These are phyloP conservation scores for Echiichthys vipera DNA, from an alignment of 2,797 vertebrate species.

Conservation along the genomic window DNA sequence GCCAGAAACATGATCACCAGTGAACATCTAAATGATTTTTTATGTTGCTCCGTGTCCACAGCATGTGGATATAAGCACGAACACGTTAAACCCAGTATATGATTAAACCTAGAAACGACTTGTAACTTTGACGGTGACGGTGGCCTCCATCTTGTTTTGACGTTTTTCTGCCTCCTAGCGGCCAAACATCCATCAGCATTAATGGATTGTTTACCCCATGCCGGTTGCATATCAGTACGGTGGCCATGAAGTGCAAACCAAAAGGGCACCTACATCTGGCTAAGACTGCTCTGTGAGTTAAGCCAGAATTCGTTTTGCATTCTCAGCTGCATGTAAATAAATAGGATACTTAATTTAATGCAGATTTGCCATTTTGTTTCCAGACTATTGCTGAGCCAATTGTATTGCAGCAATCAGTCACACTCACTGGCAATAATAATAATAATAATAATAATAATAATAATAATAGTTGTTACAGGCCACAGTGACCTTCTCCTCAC, in stretches of 20 bases:
- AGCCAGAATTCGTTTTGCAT: background rate
- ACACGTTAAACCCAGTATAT: too few species aligned
- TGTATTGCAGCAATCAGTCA: background rate
- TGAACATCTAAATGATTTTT: background rate
- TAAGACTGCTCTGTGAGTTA: background rate
- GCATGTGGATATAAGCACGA: background rate
- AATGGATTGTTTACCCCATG: background rate
- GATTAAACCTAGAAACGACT: too few species aligned
- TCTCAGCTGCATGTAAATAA: background rate
- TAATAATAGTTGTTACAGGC: background rate
- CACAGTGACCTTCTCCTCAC: background rate
- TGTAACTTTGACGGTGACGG: too few species aligned
- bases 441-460: too few species aligned
- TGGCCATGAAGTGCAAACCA: too few species aligned
- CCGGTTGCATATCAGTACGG: background rate
- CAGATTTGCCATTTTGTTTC: background rate
- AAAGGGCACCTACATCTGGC: too few species aligned
- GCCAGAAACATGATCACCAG: background rate
- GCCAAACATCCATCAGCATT: background rate
- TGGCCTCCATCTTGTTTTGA: background rate
- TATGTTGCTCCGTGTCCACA: background rate
- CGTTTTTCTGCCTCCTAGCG: conserved; percentile 7
- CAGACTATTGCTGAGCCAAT: background rate
- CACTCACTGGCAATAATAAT: background rate
- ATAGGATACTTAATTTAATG: background rate